A percentile compares a stretch with the other conserved stretches of the same genome.
Conservation (phyloP, 2,113 vertebrate species). For the Illadopsis cleaveri region DNA sequence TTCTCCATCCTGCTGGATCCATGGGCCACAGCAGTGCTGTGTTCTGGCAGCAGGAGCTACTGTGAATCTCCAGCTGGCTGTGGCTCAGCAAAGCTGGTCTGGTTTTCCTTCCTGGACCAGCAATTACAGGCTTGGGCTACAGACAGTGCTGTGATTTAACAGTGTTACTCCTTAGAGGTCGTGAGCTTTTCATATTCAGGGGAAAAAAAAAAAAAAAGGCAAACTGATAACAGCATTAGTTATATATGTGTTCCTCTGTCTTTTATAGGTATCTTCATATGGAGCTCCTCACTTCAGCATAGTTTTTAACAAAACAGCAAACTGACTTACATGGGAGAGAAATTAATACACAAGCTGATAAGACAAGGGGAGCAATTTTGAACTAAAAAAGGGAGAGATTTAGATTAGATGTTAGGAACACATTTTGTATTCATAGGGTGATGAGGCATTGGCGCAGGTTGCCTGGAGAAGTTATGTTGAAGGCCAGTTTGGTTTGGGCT, state of each 20-base stretch:
- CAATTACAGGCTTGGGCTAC: fast-evolving
- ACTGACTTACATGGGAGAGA: background rate
- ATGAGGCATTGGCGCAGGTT: background rate
- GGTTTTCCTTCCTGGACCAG: background rate
- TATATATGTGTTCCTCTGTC: fast-evolving
- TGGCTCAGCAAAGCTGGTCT: background rate
- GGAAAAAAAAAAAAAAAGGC: background rate
- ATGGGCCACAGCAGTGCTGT: background rate
- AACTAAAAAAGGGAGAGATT: background rate
- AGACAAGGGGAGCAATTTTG: background rate
- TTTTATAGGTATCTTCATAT: background rate
- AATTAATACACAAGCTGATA: too few relatives aligned
- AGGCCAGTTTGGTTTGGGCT: background rate
- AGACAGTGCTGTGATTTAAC: background rate
- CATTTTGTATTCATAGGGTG: background rate
- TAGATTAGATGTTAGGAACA: background rate
- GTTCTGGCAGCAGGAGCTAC: background rate
- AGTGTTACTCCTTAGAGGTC: background rate
- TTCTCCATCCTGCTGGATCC: background rate
- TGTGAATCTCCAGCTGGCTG: background rate
- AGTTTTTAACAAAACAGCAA: background rate
- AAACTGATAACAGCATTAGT: background rate
- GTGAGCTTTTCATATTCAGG: background rate
- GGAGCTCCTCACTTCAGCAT: background rate
- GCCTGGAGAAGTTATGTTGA: background rate